Conservation (phyloP, 1,140 invertebrate genomes). For the Drosophila santomea region DNA sequence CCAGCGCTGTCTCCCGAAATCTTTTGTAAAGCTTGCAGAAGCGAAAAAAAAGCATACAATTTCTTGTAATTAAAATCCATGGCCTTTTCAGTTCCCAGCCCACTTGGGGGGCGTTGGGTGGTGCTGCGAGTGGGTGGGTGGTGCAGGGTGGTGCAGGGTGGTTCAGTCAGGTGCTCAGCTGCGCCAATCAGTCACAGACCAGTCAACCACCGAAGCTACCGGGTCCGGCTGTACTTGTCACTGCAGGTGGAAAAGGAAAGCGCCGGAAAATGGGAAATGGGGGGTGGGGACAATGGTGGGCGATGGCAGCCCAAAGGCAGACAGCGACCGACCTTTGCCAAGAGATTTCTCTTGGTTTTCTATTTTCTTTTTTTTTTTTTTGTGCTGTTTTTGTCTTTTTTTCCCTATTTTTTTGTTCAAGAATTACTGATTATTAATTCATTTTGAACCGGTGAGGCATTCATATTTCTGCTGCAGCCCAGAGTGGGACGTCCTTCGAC, state of each 20-base stretch:
- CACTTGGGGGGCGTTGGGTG: slow-evolving; percentile 18
- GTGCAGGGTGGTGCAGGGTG: slow-evolving; percentile 12
- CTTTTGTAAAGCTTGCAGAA: slow-evolving; percentile 27
- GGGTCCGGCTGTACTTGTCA: slow-evolving; percentile 67
- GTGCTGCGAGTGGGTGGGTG: background rate
- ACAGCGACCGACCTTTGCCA: slow-evolving; percentile 38
- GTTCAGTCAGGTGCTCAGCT: slow-evolving; percentile 79
- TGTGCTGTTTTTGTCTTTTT: slow-evolving; percentile 15
- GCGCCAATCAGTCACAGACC: slow-evolving; percentile 78
- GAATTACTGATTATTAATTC: slow-evolving; percentile 83
- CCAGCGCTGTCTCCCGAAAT: slow-evolving; percentile 24
- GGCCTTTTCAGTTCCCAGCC: slow-evolving; percentile 66
- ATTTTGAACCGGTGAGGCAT: slow-evolving; percentile 81
- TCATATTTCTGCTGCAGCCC: slow-evolving; percentile 73
- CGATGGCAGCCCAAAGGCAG: slow-evolving; percentile 48
- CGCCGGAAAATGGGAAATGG: slow-evolving; percentile 12
- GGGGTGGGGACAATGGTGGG: background rate
- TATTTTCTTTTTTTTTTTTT: slow-evolving; percentile 48
- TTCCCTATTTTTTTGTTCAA: slow-evolving; percentile 70
- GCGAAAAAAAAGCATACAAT: slow-evolving; percentile 71
- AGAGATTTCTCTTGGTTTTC: slow-evolving; percentile 26
- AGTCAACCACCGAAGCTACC: slow-evolving; percentile 69
- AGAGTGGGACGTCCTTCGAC: slow-evolving; percentile 73
- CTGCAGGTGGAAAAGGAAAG: slow-evolving; percentile 50
- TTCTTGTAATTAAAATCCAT: slow-evolving; percentile 83